These are phyloP conservation scores for Syngnathus scovelli DNA, from an alignment of 2,113 vertebrate species.

Conservation along the genomic window DNA sequence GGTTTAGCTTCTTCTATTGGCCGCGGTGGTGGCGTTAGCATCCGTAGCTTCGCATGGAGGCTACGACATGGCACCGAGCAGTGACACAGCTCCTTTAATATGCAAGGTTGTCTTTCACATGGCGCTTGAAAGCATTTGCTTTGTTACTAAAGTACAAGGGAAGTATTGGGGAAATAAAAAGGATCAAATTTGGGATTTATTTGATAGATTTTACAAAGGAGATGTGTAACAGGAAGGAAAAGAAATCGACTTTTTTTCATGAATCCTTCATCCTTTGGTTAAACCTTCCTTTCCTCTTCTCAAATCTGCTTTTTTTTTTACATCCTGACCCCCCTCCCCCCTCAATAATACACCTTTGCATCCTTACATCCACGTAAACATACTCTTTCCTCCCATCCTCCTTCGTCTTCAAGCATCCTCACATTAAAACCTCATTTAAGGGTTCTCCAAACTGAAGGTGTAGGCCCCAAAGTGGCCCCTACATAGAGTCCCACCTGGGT, in stretches of 20 bases:
- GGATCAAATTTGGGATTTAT: background rate
- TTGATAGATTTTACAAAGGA: background rate
- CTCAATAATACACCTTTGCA: no score
- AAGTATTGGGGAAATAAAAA: background rate
- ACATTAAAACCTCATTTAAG: background rate
- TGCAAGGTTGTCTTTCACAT: background rate
- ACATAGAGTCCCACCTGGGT: background rate
- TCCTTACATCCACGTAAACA: no score
- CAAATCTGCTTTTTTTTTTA: background rate
- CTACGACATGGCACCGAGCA: conserved; percentile 5
- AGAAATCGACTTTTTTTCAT: background rate
- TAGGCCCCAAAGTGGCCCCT: background rate
- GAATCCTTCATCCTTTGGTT: background rate
- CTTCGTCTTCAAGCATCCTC: no score
- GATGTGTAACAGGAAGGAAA: background rate
- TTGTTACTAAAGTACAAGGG: background rate
- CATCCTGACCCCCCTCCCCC: background rate
- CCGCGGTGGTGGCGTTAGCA: conserved; percentile 37
- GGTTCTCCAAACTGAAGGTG: background rate
- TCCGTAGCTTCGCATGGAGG: conserved; percentile 24
- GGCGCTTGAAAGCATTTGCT: background rate
- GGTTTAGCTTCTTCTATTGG: conserved; percentile 6
- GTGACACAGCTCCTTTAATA: conserved; percentile 3
- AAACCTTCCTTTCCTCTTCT: background rate
- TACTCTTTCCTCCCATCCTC: no score